Evolutionary conservation across 2,888 invertebrate genomes (phyloP), one percentile per base, ranked within the genome.

Genomic region (Rhagophthalmus giganteus): DNA sequence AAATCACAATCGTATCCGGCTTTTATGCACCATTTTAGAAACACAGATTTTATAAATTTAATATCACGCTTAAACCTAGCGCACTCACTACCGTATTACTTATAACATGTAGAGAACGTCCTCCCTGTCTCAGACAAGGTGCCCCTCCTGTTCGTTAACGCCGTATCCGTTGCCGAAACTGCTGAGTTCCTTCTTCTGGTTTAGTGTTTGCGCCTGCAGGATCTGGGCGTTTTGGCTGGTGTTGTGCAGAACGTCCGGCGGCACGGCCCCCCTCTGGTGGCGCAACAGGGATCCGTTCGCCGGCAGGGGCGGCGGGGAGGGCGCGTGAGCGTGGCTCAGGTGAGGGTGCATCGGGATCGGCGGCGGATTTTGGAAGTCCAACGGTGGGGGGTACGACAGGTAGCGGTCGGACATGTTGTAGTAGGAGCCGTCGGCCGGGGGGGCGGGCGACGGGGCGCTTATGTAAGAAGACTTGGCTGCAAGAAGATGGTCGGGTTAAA

Each of bases 391-490:
- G 74, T 89, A 90, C 1, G 89, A 88, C 45, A 90, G 78, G 72
- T 90, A 90, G 65, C 88, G 78, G 55, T 88, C 88, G 1, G 88
- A 87, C 84, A 88, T 87, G 72, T 88, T 88, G 78, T 87, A 88
- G 70, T 88, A 89, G 25, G 88, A 85, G 35, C 88, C 88, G 67
- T 88, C 88, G 16, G 87, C 78, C 0, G 88, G 88, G 1, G 87
- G 87, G 72, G 87, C 86, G 26, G 88, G 87, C 49, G 87, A 86
- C 52, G 82, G 82, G 25, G 85, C 83, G 2, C 82, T 83, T 14
- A 79, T 80, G 69, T 83, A 83, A 58, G 80, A 81, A 28, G 80
- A 77, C 74, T 83, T 82, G 44, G 79, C 82, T 82, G 74, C 8
- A 70, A 69, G 14, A 27, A n/a, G n/a, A n/a, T n/a, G n/a, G n/a